Evolutionary conservation across 2,888 invertebrate species (phyloP).

Genomic region (Volucella inanis): DNA sequence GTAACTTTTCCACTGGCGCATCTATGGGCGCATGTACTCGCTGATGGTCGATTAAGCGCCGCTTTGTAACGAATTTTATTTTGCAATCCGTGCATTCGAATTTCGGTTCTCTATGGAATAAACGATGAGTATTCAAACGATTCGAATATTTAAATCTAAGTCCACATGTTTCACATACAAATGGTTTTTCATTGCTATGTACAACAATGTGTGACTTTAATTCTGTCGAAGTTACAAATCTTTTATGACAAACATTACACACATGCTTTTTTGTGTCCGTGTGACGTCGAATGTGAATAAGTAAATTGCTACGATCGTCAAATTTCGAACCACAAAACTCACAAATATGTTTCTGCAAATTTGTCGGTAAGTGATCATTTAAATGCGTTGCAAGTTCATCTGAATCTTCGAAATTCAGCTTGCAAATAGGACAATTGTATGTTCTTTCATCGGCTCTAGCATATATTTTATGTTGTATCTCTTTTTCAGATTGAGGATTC

Average conservation of each 20-base stretch:
- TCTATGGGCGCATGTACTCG: background rate
- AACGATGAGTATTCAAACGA: constrained; percentile 22
- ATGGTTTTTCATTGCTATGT: constrained; percentile 17
- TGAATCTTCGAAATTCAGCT: background rate
- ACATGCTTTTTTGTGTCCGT: constrained; percentile 25
- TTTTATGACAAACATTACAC: constrained; percentile 11
- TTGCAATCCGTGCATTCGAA: constrained; percentile 29
- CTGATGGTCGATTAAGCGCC: constrained; percentile 10
- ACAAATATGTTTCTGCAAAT: constrained; percentile 3
- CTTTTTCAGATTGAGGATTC: background rate
- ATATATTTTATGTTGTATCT: background rate
- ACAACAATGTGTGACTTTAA: constrained; percentile 14
- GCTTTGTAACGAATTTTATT: constrained; percentile 18
- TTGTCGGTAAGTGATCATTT: constrained; percentile 13
- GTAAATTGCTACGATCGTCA: constrained; percentile 16
- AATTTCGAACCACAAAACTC: constrained; percentile 25
- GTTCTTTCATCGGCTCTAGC: background rate
- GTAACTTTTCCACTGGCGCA: background rate
- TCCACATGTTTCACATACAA: constrained; percentile 39
- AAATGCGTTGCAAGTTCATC: constrained; percentile 19
- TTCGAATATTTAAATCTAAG: constrained; percentile 18
- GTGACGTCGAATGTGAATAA: constrained; percentile 27
- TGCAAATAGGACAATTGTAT: constrained; percentile 26
- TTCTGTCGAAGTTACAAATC: constrained; percentile 42
- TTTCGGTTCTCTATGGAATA: constrained; percentile 32